Evolutionary conservation across 2,888 invertebrate species (phyloP), one percentile per base, ranked within the genome.

Genomic region (Erebia palarica): DNA sequence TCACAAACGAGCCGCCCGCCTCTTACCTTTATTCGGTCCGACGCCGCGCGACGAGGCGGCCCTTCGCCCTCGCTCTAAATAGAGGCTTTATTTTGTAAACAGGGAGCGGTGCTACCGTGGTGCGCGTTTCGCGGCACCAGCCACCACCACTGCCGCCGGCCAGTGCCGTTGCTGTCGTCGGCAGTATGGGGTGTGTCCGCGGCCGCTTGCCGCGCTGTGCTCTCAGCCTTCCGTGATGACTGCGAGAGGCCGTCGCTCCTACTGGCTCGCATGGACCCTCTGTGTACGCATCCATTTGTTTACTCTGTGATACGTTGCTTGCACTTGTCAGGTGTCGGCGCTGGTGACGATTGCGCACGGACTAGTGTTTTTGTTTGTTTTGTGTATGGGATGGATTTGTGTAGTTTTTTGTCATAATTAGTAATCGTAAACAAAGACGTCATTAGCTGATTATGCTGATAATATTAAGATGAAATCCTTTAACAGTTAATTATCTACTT

Each of bases 11-110:
- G 90, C 91, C 90, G 89, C 86, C 87, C 80, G 80, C 78, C 79
- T 87, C 84, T 88, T 87, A 91, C 92, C 90, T 90, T 90, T 91
- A 92, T 91, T 92, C 91, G 89, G 91, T 90, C 87, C 86, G 91
- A 90, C 90, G 90, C 90, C 89, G 89, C 86, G 87, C 84, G 82
- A 84, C 86, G 83, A 86, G 84, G 84, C 80, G 90, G 91, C 92
- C 91, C 91, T 91, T 91, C 89, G 91, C 91, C 91, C 90, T 89
- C 89, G 91, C 86, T 91, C 89, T 89, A 90, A 90, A 91, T 91
- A 90, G 88, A 90, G 90, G 90, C 92, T 92, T 89, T 92, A 91
- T 89, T 90, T 91, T 87, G 92, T 92, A 89, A 92, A 91, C 91
- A 91, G 92, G 88, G 88, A 87, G 87, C 81, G 86, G 86, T 81